phyloP scores from a whole-genome alignment of 2,888 invertebrate species.

The Acanthosepion pharaonis region DNA sequence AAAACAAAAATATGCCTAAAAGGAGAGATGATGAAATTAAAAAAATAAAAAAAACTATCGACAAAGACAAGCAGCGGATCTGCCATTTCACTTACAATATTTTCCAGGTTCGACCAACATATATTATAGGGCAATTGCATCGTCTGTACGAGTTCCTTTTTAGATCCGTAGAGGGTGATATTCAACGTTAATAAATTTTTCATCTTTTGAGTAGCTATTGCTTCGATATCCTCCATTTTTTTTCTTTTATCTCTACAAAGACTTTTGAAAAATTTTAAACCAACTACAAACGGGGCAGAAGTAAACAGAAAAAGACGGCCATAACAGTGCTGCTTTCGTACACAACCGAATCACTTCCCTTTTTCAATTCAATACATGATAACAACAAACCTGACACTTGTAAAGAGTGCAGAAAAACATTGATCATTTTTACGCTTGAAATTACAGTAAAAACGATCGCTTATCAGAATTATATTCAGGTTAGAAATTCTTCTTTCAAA shows the following conservation, averaged over 20 bases:
- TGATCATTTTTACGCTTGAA: background rate
- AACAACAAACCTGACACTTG: slow-evolving; percentile 10
- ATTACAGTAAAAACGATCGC: background rate
- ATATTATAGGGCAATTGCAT: slow-evolving; percentile 15
- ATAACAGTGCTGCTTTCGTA: background rate
- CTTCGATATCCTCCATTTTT: background rate
- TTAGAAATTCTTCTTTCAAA: background rate
- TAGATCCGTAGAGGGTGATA: background rate
- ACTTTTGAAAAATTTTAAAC: background rate
- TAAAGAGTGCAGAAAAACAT: background rate
- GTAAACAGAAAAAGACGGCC: slow-evolving; percentile 22
- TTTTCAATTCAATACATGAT: background rate
- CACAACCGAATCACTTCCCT: background rate
- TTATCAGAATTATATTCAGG: too few relatives aligned
- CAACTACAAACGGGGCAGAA: slow-evolving; percentile 33
- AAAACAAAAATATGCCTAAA: background rate
- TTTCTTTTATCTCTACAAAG: background rate
- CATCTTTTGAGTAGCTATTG: background rate
- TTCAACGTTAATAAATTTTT: background rate
- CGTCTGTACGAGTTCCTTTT: background rate
- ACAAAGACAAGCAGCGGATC: background rate
- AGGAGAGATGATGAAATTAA: background rate
- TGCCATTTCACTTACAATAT: background rate
- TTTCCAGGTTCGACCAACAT: slow-evolving; percentile 33
- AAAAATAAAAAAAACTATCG: background rate